Base-by-base conservation (phyloP, 2,797 vertebrate species). In the Rhinophrynus dorsalis region DNA sequence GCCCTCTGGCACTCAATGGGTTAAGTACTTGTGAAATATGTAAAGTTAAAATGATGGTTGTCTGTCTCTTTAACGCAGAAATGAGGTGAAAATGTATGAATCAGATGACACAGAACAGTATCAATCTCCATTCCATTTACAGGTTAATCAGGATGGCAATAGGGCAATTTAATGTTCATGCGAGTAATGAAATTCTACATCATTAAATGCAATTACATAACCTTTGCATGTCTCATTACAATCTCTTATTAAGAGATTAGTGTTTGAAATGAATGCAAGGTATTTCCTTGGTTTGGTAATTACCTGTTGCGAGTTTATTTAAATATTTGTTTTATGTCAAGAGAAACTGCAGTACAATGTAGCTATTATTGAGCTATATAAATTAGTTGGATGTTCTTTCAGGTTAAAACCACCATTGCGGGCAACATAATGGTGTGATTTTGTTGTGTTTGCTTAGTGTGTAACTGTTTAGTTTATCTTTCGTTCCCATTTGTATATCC, bases 281-380 rank as follows among this genome's bases (percentile, higher is more conserved):
- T n/a, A 64, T 71, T 71, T 71, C 51, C 35, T 56, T 27, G n/a
- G 35, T 35, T 47, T 13, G 50, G 50, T 70, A 62, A 69, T 62
- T 54, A 70, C 59, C 60, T 48, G 40, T 38, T 38, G 21, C 26
- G 3, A 21, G 13, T 63, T 69, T 70, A 62, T 37, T 70, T 70
- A 12, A 70, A 63, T 63, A 52, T 63, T 71, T 63, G 59, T 56
- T 63, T 63, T 47, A 48, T 71, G 59, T 55, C n/a, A 29, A 55
- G 21, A 23, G 38, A 63, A 54, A 62, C 29, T 20, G 40, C 9
- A 21, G 50, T 21, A 48, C 42, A 71, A 57, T 71, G 59, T 21
- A 23, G 17, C 32, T 32, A 38, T 71, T 63, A 33, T 57, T 30
- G 8, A 15, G 15, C 51, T 21, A 5, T n/a, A 23, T 45, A 48